Conservation (phyloP, 2,797 vertebrate species). For the Gallinago solitaria region DNA sequence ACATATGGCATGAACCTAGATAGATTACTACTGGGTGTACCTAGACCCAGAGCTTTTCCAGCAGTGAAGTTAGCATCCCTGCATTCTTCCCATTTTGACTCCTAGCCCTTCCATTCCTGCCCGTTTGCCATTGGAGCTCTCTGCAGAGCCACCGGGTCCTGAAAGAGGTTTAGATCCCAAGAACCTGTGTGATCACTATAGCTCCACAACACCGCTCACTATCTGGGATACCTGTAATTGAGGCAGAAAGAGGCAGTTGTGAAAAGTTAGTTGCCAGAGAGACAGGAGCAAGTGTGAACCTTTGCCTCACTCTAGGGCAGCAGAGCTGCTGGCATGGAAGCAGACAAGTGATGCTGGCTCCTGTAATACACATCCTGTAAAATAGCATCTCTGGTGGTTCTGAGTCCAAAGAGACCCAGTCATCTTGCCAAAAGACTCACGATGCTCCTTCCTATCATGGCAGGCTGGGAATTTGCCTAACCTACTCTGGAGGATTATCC, state of each 20-base stretch:
- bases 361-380: background rate
- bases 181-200: background rate
- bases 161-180: background rate
- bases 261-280: background rate
- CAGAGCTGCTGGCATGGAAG: background rate
- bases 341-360: background rate
- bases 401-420: background rate
- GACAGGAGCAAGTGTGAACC: background rate
- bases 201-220: background rate
- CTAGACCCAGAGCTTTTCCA: background rate
- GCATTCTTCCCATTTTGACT: background rate
- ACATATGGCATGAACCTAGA: background rate
- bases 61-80: background rate
- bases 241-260: background rate
- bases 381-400: background rate
- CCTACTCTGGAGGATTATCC: background rate
- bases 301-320: background rate
- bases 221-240: background rate
- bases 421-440: background rate
- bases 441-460: background rate
- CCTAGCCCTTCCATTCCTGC: background rate
- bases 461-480: background rate
- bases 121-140: background rate
- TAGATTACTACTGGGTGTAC: background rate
- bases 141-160: background rate